These are phyloP conservation scores for Cephalopterus ornatus DNA, from an alignment of 2,113 vertebrate genomes.

Conservation along the genomic window DNA sequence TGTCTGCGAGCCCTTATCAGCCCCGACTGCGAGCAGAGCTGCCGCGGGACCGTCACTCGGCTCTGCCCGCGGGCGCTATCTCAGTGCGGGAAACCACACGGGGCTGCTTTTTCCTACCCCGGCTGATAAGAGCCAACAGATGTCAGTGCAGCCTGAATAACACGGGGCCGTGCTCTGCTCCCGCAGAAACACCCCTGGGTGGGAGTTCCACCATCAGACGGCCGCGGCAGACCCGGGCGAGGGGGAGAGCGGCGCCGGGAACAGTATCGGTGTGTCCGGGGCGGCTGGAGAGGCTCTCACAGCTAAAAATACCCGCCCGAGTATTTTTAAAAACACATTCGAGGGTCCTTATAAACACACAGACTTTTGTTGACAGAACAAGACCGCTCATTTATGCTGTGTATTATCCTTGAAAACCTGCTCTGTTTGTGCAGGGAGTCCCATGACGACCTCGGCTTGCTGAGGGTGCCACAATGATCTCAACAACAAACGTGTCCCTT, in stretches of 20 bases:
- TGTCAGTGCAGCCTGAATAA: conserved; percentile 15
- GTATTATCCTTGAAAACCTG: conserved; percentile 50
- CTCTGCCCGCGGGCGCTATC: neutral
- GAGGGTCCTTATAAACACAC: conserved; percentile 9
- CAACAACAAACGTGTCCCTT: neutral
- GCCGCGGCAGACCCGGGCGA: neutral
- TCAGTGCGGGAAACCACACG: neutral
- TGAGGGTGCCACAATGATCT: conserved; percentile 5
- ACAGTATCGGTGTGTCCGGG: neutral
- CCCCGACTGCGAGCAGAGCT: neutral
- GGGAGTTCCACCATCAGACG: neutral
- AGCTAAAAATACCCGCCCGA: conserved; percentile 24
- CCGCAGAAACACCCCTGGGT: neutral
- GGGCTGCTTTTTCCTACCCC: neutral
- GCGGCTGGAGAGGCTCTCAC: neutral
- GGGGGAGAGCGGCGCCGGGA: neutral
- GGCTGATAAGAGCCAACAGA: conserved; percentile 2
- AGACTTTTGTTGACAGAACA: neutral
- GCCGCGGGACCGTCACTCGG: neutral
- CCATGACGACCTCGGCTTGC: neutral
- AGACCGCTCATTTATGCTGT: neutral
- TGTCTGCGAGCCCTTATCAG: neutral
- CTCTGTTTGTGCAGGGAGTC: conserved; percentile 3
- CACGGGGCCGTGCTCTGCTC: neutral
- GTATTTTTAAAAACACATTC: conserved; percentile 1